Evolutionary conservation across 1,140 invertebrate genomes (phyloP), one percentile per base, ranked within the genome.

Genomic region (Papilio dardanus): DNA sequence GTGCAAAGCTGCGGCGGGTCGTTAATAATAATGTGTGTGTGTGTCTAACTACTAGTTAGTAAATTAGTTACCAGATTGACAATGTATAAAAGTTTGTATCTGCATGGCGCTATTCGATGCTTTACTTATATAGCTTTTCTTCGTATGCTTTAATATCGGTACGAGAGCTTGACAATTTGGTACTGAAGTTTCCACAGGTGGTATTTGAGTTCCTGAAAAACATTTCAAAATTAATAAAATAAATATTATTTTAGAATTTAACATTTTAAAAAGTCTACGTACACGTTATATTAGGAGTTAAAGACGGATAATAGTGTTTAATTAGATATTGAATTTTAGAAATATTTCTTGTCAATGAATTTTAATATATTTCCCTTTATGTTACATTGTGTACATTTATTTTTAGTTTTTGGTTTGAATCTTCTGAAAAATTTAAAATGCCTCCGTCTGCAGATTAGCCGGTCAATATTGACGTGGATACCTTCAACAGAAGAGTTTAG

Each of bases 11-110:
- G n/a, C n/a, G n/a, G n/a, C n/a, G n/a, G n/a, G n/a, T n/a, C n/a
- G n/a, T n/a, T n/a, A n/a, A n/a, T n/a, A n/a, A n/a, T n/a, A n/a
- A n/a, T n/a, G n/a, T n/a, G n/a, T n/a, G n/a, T n/a, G n/a, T n/a
- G n/a, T n/a, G n/a, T n/a, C n/a, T n/a, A n/a, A 40, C 1, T 21
- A 58, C 21, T 3, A 58, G 7, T 12, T 28, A 12, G 8, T 28
- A 24, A 28, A 58, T 12, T 28, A 5, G 19, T 24, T 58, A 58
- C 54, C 54, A 28, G 54, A 3, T 58, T 58, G 54, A 1, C 54
- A 58, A 28, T 58, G 54, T 28, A 58, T 28, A 28, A 58, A 58
- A 28, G 54, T 28, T 58, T 58, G 54, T 58, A 58, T 58, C 28
- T 58, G 54, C 12, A 58, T 58, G 7, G 54, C 24, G 10, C 24